A percentile compares a stretch with the other conserved stretches of the same genome.
These are phyloP conservation scores for Peromyscus attwateri DNA, from an alignment of 2,797 vertebrate genomes.

Conservation along the genomic window DNA sequence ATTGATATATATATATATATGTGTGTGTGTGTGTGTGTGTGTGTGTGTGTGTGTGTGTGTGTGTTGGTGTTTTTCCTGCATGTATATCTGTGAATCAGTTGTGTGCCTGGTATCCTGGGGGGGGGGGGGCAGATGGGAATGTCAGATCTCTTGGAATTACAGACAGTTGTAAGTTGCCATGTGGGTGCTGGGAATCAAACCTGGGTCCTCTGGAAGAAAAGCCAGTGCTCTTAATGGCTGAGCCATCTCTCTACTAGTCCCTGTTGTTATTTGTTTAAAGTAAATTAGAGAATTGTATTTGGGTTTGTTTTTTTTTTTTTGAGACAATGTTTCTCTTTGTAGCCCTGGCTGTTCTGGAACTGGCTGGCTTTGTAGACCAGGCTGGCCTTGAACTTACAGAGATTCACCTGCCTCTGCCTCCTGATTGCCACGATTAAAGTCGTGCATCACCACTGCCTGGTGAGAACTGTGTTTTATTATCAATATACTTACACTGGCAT, in stretches of 20 bases:
- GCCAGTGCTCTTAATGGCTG: neutral
- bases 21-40: no score
- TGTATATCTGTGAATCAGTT: neutral
- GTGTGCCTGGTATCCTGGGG: neutral
- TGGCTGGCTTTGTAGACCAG: neutral
- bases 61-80: neutral
- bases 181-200: neutral
- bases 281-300: neutral
- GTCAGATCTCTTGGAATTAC: neutral
- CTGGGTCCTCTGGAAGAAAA: neutral
- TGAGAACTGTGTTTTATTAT: neutral
- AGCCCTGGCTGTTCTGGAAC: neutral
- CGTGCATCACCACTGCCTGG: neutral
- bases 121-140: neutral
- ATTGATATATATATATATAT: neutral
- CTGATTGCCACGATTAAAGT: neutral
- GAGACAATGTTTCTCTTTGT: neutral
- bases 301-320: neutral
- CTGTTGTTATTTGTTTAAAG: neutral
- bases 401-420: neutral
- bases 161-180: neutral
- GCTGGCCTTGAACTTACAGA: neutral
- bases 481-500: conserved; percentile 81
- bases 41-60: no score
- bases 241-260: neutral